Conservation (phyloP, 2,113 vertebrate genomes). For the Ploceus nigricollis region DNA sequence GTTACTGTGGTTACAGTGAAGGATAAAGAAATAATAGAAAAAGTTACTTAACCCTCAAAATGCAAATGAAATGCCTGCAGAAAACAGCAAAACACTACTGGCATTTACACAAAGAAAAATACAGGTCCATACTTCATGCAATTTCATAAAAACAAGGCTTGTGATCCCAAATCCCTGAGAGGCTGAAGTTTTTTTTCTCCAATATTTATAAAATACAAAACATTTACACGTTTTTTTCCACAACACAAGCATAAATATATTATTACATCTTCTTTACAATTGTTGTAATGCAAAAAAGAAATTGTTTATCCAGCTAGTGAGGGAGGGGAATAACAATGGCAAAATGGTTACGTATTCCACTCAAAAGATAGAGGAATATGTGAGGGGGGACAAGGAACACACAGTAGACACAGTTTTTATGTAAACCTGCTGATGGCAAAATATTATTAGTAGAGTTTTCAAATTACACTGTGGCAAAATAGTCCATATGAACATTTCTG, state of each 20-base stretch:
- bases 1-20: conserved; percentile 70
- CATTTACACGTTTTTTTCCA: neutral
- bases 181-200: neutral
- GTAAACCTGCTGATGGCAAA: neutral
- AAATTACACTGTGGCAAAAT: neutral
- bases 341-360: neutral
- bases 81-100: neutral
- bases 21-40: neutral
- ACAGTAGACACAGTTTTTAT: accelerated
- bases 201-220: neutral
- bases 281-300: neutral
- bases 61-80: neutral
- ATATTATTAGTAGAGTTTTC: neutral
- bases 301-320: neutral
- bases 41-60: conserved; percentile 54
- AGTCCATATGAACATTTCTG: neutral
- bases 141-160: neutral
- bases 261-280: neutral
- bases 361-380: neutral
- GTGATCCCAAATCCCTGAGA: neutral
- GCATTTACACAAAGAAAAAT: neutral
- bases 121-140: neutral
- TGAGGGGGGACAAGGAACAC: neutral
- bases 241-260: neutral
- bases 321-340: neutral